Evolutionary conservation across 2,888 invertebrate species (phyloP), one percentile per base, ranked within the genome.

Genomic region (Heliconius ismenius): DNA sequence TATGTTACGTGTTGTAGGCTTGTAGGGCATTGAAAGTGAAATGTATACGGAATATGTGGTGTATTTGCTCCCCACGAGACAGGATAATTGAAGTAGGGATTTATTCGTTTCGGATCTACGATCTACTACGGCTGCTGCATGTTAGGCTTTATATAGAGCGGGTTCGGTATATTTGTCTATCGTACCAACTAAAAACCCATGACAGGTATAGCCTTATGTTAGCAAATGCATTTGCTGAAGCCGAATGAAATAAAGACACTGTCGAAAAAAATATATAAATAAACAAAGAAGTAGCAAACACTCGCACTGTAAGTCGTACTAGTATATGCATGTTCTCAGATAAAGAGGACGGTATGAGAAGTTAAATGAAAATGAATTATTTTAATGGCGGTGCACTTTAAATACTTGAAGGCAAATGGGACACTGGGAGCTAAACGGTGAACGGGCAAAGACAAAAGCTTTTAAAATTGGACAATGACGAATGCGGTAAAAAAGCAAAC

Each of bases 51-150:
- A 88, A 88, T 89, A 85, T 88, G 90, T 86, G 90, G 88, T 90
- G 88, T 91, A 90, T 91, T 91, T 90, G 87, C 87, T 87, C 84
- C 86, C 86, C 86, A 81, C 86, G 88, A 88, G 90, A 90, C 89
- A 88, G 86, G 88, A 91, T 91, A 92, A 92, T 92, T 92, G 91
- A 91, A 92, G 89, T 87, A 88, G 89, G 90, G 90, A 92, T 92
- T 92, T 91, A 92, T 92, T 88, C 86, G 87, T 89, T 89, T 87
- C 88, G 87, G 88, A 90, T 89, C 87, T 90, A 85, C 86, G 86
- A 87, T 86, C 85, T 87, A 85, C 86, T 86, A 85, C 83, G 81
- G 84, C 82, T 83, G 80, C 82, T 81, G 81, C 74, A 77, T 79
- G 80, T 82, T 83, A 80, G 82, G 82, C 79, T 82, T 82, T 82